phyloP scores from a whole-genome alignment of 2,888 invertebrate genomes.

The Aporophyla lueneburgensis region DNA sequence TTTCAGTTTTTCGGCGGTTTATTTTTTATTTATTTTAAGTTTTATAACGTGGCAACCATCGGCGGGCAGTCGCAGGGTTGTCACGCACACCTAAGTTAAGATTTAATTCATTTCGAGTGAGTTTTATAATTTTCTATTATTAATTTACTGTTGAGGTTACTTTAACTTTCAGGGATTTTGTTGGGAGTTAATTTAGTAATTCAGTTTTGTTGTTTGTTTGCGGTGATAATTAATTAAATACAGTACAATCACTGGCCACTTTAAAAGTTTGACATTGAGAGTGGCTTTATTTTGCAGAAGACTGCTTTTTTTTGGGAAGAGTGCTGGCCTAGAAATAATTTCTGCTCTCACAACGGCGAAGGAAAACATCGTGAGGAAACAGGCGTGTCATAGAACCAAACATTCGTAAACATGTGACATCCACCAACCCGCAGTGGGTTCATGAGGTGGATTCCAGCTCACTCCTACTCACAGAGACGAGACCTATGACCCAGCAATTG shows the following conservation, averaged over 20 bases:
- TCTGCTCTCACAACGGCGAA: too few species aligned
- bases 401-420: neutral
- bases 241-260: neutral
- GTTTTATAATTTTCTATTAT: constrained; percentile 37
- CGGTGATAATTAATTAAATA: constrained; percentile 5
- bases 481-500: too few species aligned
- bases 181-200: constrained; percentile 35
- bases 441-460: neutral
- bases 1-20: too few species aligned
- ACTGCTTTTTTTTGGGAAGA: too few species aligned
- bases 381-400: neutral
- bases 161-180: constrained; percentile 32
- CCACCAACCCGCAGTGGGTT: too few species aligned
- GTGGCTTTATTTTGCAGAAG: neutral
- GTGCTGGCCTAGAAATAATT: too few species aligned
- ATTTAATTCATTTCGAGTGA: constrained; percentile 32
- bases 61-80: constrained; percentile 56
- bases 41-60: constrained; percentile 72
- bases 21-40: too few species aligned
- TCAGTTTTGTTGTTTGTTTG: constrained; percentile 38
- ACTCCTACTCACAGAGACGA: neutral
- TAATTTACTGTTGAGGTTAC: constrained; percentile 34
- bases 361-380: neutral
- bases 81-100: constrained; percentile 35
- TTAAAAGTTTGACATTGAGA: neutral